phyloP scores from a whole-genome alignment of 2,888 invertebrate species.

The Melinaea marsaeus region DNA sequence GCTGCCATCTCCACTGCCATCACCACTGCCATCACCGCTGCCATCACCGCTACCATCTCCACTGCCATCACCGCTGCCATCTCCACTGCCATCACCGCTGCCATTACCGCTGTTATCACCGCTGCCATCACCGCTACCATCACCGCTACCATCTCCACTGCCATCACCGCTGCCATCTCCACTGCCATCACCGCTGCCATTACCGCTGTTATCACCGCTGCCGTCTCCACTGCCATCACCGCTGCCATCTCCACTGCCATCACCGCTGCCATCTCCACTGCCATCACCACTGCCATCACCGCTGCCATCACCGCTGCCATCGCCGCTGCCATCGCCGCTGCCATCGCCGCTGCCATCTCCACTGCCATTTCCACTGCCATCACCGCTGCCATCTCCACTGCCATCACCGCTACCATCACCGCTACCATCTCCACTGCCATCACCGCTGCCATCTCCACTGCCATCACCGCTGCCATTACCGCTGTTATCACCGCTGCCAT shows the following conservation, averaged over 20 bases:
- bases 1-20: not conserved
- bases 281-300: too few relatives aligned
- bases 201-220: not conserved
- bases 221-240: not conserved
- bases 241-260: not conserved
- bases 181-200: not conserved
- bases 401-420: not conserved
- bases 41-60: not conserved
- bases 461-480: too few relatives aligned
- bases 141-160: not conserved
- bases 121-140: not conserved
- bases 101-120: not conserved
- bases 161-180: not conserved
- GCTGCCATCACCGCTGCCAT: too few relatives aligned
- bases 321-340: too few relatives aligned
- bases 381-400: not conserved
- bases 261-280: not conserved
- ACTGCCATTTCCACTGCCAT: not conserved
- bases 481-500: too few relatives aligned
- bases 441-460: too few relatives aligned
- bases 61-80: not conserved
- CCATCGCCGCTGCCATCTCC: too few relatives aligned
- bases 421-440: not conserved
- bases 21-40: not conserved
- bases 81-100: not conserved